Conservation (phyloP, 2,797 vertebrate species). For the Hybognathus amarus region DNA sequence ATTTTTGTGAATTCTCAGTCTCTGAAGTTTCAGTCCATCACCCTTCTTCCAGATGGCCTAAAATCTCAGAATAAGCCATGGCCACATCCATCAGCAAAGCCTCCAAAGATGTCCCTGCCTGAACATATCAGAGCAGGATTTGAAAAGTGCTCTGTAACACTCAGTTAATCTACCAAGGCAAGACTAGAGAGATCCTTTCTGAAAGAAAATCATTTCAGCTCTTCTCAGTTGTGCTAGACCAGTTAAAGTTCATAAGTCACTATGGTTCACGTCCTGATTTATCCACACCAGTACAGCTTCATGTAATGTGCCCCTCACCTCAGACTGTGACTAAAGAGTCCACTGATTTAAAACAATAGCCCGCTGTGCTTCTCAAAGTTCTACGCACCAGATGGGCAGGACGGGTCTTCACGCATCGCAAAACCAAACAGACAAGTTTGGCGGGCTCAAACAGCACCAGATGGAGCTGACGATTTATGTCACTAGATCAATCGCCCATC, state of each 20-base stretch:
- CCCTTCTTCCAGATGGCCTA: conserved; percentile 1
- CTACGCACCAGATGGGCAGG: background rate
- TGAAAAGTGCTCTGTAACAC: background rate
- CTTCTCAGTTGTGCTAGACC: background rate
- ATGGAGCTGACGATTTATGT: conserved; percentile 43
- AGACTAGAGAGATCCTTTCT: background rate
- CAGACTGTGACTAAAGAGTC: conserved; percentile 16
- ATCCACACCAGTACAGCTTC: background rate
- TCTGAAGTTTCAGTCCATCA: conserved; percentile 19
- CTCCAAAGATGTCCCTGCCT: conserved; percentile 5
- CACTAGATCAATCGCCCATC: conserved; percentile 28
- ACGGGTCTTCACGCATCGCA: background rate
- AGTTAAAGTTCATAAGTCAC: conserved; percentile 12
- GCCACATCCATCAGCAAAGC: conserved; percentile 23
- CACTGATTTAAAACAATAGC: conserved; percentile 27
- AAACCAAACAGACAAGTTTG: conserved; percentile 7
- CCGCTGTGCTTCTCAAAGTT: conserved; percentile 11
- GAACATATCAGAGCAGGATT: conserved; percentile 8
- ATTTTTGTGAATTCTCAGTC: conserved; percentile 10
- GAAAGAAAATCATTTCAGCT: background rate
- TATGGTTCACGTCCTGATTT: background rate
- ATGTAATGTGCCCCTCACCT: background rate
- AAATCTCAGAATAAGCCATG: conserved; percentile 8
- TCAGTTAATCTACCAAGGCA: background rate
- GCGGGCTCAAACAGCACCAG: conserved; percentile 25